Conservation (phyloP, 2,113 vertebrate species). For the Muntiacus muntjak region DNA sequence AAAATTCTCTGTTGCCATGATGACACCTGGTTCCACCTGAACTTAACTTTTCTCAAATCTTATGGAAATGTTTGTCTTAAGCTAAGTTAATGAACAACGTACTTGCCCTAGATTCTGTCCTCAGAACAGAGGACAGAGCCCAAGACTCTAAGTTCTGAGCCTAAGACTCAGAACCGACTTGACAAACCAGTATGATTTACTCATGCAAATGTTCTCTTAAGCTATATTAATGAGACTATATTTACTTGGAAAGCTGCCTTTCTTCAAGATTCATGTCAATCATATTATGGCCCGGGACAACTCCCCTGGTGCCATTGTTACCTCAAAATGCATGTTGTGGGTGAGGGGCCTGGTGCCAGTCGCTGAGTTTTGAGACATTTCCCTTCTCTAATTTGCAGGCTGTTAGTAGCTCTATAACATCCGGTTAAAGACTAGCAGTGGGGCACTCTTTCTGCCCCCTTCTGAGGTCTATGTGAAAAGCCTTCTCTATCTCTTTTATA, state of each 20-base stretch:
- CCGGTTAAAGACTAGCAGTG: background rate
- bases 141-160: background rate
- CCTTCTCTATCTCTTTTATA: background rate
- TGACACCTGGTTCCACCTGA: background rate
- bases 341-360: no score
- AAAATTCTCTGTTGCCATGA: background rate
- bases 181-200: background rate
- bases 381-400: background rate
- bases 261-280: background rate
- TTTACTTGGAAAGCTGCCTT: background rate
- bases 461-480: background rate
- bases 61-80: background rate
- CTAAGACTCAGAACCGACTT: background rate
- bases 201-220: background rate
- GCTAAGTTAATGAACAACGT: background rate
- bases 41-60: background rate
- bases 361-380: background rate
- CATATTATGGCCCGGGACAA: background rate
- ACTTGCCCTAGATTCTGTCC: background rate
- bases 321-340: background rate
- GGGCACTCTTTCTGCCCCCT: background rate
- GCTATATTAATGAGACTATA: background rate
- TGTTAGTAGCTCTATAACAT: background rate
- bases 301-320: background rate
- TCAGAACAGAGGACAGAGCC: background rate